Base-by-base conservation (phyloP, 2,797 vertebrate species). In the Diceros bicornis region DNA sequence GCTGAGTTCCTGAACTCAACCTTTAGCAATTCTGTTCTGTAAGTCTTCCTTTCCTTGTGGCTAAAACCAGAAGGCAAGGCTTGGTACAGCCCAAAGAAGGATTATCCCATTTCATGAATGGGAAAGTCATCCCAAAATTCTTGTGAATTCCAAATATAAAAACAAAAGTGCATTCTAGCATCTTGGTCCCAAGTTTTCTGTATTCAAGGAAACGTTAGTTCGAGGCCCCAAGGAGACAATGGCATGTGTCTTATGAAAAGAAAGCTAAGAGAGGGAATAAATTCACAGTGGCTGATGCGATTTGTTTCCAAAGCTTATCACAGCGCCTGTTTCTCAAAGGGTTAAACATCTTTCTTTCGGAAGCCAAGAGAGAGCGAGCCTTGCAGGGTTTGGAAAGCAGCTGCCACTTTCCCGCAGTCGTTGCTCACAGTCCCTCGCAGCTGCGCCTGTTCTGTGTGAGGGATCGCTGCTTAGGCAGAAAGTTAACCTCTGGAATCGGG, bases 281-380 rank as follows among this genome's bases (percentile, higher is more conserved):
- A 6, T 41, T 57, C 78, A 61, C 57, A 18, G 25, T 29, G 34
- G 34, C 16, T 61, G 41, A n/a, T 37, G 11, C 18, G 27, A 74
- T 57, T 16, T 55, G 79, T 78, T 64, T 41, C 20, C 18, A 20
- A 16, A 74, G 96, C 59, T 89, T 95, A 41, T 77, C 74, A n/a
- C 37, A 64, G 62, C 13, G 7, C 3, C 0, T 82, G 23, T 71
- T 89, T 52, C 61, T 91, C 57, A 83, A 85, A 81, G n/a, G 1
- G 3, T 9, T 25, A 7, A 32, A 13, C 16, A 27, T 21, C 71
- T 86, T 34, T 78, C 37, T 91, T 78, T 29, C 64, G 83, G 75
- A 62, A 88, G 7, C 61, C 85, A n/a, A 77, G 88, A 92, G 88
- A 77, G 52, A 34, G 41, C 0, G n/a, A 12, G n/a, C 29, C 68